Evolutionary conservation across 2,113 vertebrate genomes (phyloP), one percentile per base, ranked within the genome.

Genomic region (Lepisosteus osseus): DNA sequence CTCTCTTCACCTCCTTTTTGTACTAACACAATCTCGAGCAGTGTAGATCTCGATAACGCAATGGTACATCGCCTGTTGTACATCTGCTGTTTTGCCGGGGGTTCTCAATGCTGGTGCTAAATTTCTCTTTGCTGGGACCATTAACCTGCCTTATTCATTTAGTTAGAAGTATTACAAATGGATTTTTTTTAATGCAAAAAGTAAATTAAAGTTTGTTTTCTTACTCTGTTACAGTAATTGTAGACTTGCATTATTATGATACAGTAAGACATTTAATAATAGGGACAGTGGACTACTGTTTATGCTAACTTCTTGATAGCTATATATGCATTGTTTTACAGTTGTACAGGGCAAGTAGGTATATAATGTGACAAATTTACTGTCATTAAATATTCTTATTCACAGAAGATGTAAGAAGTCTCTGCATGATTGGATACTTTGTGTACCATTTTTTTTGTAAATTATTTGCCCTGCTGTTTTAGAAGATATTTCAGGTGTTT

Each of bases 381-480:
- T 95, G 88, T 94, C 87, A 91, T 92, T 93, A 91, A 94, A 90
- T 96, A 95, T 89, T 88, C 83, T 78, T 85, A 80, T 95, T 95
- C 95, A 97, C 94, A 96, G 95, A 97, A 96, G 94, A 93, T 98
- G 95, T 96, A 97, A 96, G 93, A 95, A 95, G 90, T 97, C 93
- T 90, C 88, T 94, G 94, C 95, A 96, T 96, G 95, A 84, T 87
- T 83, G 89, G 72, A 92, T 93, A 92, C 89, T 88, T 87, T 90
- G 86, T 92, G 90, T 94, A 94, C 90, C 86, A 72, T 92, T 86
- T 87, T 17, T 29, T 90, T 90, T 96, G 94, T 98, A 97, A 95
- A 95, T 97, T 95, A 96, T 96, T 96, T 91, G 89, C 89, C 92
- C 93, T 94, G 87, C 90, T 90, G 87, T 92, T 93, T 89, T 91